phyloP scores from a whole-genome alignment of 2,888 invertebrate genomes.

The Phanerotoma sp. region DNA sequence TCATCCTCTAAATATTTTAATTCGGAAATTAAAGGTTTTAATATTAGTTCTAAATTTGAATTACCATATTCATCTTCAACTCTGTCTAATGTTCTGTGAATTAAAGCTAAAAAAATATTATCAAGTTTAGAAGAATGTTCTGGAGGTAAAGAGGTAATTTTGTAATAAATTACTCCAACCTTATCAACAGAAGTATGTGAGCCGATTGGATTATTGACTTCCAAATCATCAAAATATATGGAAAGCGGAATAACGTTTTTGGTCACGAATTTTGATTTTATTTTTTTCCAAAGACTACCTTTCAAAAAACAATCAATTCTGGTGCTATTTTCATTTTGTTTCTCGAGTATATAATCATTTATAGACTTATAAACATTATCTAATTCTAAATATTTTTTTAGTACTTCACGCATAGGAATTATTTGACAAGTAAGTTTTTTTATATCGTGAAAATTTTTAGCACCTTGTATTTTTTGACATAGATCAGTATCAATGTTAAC shows the following conservation, averaged over 20 bases:
- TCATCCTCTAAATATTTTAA: slow-evolving; percentile 13
- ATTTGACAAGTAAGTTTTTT: not conserved
- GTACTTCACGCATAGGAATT: slow-evolving; percentile 23
- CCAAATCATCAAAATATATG: slow-evolving; percentile 34
- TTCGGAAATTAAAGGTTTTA: slow-evolving; percentile 21
- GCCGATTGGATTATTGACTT: slow-evolving; percentile 33
- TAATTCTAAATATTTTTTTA: slow-evolving; percentile 28
- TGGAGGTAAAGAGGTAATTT: slow-evolving; percentile 27
- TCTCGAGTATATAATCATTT: slow-evolving; percentile 6
- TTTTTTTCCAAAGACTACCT: slow-evolving; percentile 24
- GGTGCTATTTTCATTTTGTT: slow-evolving; percentile 8
- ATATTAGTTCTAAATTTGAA: slow-evolving; percentile 6
- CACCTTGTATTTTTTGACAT: too few relatives aligned
- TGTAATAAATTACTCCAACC: slow-evolving; percentile 29
- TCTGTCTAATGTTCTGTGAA: slow-evolving; percentile 23
- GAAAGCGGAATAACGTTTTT: slow-evolving; percentile 25
- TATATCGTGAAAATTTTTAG: too few relatives aligned
- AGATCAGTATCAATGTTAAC: not conserved
- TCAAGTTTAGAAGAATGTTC: slow-evolving; percentile 24
- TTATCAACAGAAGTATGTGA: slow-evolving; percentile 27
- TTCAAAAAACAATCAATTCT: slow-evolving; percentile 15
- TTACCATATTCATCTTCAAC: slow-evolving; percentile 22
- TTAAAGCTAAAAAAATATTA: slow-evolving; percentile 28
- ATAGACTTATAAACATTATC: slow-evolving; percentile 25
- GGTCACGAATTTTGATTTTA: slow-evolving; percentile 12